phyloP scores from a whole-genome alignment of 53 echinoderm and acorn worm species.

The Mesocentrotus franciscanus region DNA sequence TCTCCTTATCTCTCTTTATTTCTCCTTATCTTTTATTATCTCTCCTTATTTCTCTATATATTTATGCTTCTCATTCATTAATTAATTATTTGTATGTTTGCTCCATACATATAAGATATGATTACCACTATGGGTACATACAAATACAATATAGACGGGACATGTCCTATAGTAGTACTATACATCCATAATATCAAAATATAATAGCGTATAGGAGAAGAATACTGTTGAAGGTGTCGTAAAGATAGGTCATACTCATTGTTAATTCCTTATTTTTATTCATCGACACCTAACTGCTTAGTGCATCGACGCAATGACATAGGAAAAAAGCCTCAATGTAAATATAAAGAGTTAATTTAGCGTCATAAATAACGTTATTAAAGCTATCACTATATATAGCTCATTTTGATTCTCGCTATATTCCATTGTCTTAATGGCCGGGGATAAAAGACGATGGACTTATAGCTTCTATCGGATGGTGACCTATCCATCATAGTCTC shows the following conservation, averaged over 20 bases:
- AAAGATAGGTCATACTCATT: neutral
- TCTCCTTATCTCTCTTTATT: no score
- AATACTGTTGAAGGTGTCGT: neutral
- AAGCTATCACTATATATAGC: neutral
- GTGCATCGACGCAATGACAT: neutral
- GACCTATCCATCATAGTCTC: constrained; percentile 2
- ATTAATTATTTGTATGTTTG: no score
- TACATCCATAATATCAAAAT: neutral
- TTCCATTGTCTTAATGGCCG: constrained; percentile 35
- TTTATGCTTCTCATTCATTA: no score
- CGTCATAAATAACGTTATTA: constrained; percentile 25
- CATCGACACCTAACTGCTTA: neutral
- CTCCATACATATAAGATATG: no score
- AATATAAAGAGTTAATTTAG: constrained; percentile 21
- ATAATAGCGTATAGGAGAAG: neutral
- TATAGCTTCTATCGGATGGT: neutral
- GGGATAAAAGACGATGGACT: neutral
- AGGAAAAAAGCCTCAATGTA: neutral
- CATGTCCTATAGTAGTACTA: neutral
- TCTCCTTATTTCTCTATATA: no score
- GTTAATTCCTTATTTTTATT: neutral
- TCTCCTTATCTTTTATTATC: no score
- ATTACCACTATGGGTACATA: no score
- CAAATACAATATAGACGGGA: neutral
- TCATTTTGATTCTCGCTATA: constrained; percentile 3